Base-by-base conservation (phyloP, 92 coral and sea anemone genomes). In the Siderastrea radians region DNA sequence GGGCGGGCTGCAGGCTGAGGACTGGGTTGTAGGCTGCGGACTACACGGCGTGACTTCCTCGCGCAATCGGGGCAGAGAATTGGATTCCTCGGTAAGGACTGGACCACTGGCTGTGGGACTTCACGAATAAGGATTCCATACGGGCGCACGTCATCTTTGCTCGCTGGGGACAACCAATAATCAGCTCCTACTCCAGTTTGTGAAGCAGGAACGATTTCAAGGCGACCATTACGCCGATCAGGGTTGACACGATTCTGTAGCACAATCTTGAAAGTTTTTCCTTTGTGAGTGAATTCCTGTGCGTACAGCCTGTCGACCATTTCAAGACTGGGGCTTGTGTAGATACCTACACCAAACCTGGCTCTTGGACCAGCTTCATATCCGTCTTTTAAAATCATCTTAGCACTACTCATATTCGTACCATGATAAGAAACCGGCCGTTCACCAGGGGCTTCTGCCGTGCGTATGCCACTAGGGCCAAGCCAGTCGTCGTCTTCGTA, bases 391-490 rank as follows among this genome's bases (percentile, higher is more conserved):
- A 87, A 26, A 64, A 94, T 94, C 70, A 61, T 5, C 49, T 75
- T 51, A 1, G 84, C 88, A 15, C 63, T 84, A 3, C 44, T 60
- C 51, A 78, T 49, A 38, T 77, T 70, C 47, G 97, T 94, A 0
- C 95, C 97, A 38, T 92, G 97, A 64, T 94, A 94, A 49, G 95
- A 89, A 3, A 94, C 97, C 1, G 97, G 93, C 97, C 97, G 91
- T 68, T 92, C 97, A 6, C 88, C 92, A 3, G 80, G 65, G 38
- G 88, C 71, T 12, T 81, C 67, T 57, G 69, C 71, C 0, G 95
- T 94, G 44, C 97, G 91, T 9, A 92, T 86, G 13, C 97, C 97
- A 46, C 86, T 17, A 1, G 89, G 88, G 4, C 97, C 95, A 49
- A 94, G 93, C 97, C 97, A 94, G 0, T 16, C 26, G 72, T 86